Evolutionary conservation across 2,797 vertebrate genomes (phyloP).

Genomic region (Enteromius unitaeniatus): DNA sequence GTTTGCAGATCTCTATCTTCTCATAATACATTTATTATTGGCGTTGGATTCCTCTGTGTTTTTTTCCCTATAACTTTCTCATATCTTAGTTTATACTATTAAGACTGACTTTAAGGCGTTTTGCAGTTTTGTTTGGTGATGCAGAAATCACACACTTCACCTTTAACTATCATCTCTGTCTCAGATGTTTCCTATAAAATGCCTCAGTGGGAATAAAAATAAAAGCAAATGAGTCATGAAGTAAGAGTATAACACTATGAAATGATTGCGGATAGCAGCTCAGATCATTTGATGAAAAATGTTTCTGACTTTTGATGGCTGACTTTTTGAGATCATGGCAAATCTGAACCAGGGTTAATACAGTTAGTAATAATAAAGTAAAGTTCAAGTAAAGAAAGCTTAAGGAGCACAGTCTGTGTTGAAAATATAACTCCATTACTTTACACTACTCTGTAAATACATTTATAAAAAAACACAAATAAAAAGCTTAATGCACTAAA

Average conservation of each 20-base stretch:
- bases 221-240: not conserved
- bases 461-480: not conserved
- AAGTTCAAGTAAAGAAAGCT: not conserved
- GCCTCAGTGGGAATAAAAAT: not conserved
- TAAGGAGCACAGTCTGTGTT: no score
- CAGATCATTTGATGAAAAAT: not conserved
- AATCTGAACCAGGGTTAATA: not conserved
- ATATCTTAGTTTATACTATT: not conserved
- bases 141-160: not conserved
- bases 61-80: not conserved
- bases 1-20: conserved; percentile 21
- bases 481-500: not conserved
- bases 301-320: not conserved
- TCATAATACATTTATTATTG: not conserved
- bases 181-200: not conserved
- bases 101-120: not conserved
- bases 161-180: not conserved
- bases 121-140: not conserved
- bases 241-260: not conserved
- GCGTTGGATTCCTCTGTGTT: not conserved
- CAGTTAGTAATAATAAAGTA: not conserved
- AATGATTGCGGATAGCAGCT: not conserved
- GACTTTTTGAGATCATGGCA: not conserved
- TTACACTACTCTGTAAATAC: no score
- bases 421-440: no score